Percentiles rank a stretch among this genome's conserved stretches.
These are phyloP conservation scores for Caenorhabditis sp. DNA, from an alignment of 2,888 invertebrate genomes.

Conservation along the genomic window DNA sequence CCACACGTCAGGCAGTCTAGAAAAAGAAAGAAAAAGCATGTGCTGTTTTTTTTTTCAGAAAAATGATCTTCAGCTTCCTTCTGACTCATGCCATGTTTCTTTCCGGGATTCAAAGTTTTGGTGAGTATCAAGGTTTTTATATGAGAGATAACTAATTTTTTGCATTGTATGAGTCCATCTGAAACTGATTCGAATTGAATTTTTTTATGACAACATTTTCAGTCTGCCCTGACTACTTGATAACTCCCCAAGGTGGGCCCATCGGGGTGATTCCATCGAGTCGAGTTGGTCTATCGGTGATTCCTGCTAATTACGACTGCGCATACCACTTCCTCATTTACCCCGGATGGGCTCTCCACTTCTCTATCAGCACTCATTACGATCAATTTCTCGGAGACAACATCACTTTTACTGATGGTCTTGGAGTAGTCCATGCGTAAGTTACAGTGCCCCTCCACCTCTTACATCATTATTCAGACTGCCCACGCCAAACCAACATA, in stretches of 20 bases:
- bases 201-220: too few species aligned
- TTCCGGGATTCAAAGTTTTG: conserved; percentile 4
- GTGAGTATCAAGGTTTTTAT: background rate
- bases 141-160: too few species aligned
- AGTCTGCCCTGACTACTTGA: conserved; percentile 42
- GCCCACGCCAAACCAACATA: conserved; percentile 54
- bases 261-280: conserved; percentile 55
- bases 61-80: conserved; percentile 25
- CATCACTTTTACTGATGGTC: conserved; percentile 46
- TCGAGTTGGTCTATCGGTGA: conserved; percentile 54
- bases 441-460: background rate
- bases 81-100: background rate
- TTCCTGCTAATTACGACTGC: conserved; percentile 46
- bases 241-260: conserved; percentile 47
- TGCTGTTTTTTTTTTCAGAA: conserved; percentile 10
- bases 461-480: conserved; percentile 8
- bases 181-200: too few species aligned
- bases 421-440: conserved; percentile 44
- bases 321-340: conserved; percentile 43
- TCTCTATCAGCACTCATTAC: conserved; percentile 57
- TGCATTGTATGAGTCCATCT: too few species aligned
- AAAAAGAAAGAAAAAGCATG: conserved; percentile 4
- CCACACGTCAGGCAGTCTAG: background rate
- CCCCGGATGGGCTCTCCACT: conserved; percentile 56
- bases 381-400: conserved; percentile 44